Evolutionary conservation across 2,797 vertebrate genomes (phyloP), one percentile per base, ranked within the genome.

Genomic region (Gephyroberyx darwinii): DNA sequence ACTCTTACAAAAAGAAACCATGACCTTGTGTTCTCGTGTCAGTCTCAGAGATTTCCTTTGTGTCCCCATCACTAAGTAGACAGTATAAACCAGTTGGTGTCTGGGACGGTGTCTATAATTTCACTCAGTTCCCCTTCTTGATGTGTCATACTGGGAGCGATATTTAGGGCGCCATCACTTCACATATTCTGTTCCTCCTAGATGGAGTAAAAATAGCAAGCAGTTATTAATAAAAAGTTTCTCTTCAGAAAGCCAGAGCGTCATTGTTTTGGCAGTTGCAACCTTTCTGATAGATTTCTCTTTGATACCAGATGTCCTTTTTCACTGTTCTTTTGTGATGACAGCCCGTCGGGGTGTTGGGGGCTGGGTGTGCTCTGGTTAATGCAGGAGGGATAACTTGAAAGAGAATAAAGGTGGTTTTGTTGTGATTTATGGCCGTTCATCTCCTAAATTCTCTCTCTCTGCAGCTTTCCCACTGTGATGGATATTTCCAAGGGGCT

Each of bases 91-190:
- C 77, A 77, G 59, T 77, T 71, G 71, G 75, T 78, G 82, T 85
- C 80, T 80, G 68, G 73, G 74, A 85, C 65, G 64, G 79, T 73
- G 61, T 66, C 76, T 87, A 82, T 86, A 83, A 85, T 88, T 71
- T 78, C 59, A 63, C 56, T 78, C 71, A 58, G 54, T 56, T 58
- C 56, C 70, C 39, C 77, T 75, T 64, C 73, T 86, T 82, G 77
- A 85, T 87, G 81, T 81, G 79, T 82, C 85, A 33, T 75, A 72
- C 22, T 78, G 65, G 63, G 79, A 61, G 55, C 50, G 39, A 74
- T 73, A 88, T 87, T 74, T 87, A 87, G 87, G 87, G 84, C 88
- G 86, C 68, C 73, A 71, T 84, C 79, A 71, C 76, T 73, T 85
- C 67, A 76, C 64, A 77, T 64, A 85, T 83, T 85, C 75, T 82